Conservation (phyloP, 2,113 vertebrate species). For the Talpa occidentalis region DNA sequence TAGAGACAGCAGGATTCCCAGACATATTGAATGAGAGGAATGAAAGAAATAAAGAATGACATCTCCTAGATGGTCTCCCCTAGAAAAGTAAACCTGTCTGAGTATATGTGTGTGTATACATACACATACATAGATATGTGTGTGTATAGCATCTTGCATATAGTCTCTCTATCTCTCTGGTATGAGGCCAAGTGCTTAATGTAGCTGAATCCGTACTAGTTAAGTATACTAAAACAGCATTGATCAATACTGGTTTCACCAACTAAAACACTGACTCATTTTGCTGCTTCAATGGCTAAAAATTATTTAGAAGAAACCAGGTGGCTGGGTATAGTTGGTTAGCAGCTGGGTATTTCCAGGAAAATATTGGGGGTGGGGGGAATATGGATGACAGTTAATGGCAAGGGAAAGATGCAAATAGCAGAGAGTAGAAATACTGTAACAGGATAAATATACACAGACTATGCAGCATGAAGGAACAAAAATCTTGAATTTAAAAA, state of each 20-base stretch:
- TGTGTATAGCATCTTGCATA: not conserved
- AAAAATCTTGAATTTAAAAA: conserved; percentile 48
- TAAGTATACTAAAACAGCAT: conserved; percentile 14
- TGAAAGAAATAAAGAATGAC: not conserved
- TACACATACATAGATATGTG: not conserved
- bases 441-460: not conserved
- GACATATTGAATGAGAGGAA: not conserved
- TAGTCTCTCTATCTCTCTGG: no score
- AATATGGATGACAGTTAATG: conserved; percentile 36
- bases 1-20: not conserved
- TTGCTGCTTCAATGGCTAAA: conserved; percentile 59
- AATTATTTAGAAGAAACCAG: conserved; percentile 70
- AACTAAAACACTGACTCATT: conserved; percentile 70
- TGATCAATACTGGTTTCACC: conserved; percentile 56
- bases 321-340: conserved; percentile 57
- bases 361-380: not conserved
- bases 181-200: conserved; percentile 2
- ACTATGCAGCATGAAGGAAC: not conserved
- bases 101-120: not conserved
- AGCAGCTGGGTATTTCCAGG: conserved; percentile 58
- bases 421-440: conserved; percentile 13
- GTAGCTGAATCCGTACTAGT: not conserved
- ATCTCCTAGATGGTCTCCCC: not conserved
- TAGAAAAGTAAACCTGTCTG: not conserved
- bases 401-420: conserved; percentile 60